Evolutionary conservation across 2,888 invertebrate species (phyloP).

Genomic region (Parasteatoda lunata): DNA sequence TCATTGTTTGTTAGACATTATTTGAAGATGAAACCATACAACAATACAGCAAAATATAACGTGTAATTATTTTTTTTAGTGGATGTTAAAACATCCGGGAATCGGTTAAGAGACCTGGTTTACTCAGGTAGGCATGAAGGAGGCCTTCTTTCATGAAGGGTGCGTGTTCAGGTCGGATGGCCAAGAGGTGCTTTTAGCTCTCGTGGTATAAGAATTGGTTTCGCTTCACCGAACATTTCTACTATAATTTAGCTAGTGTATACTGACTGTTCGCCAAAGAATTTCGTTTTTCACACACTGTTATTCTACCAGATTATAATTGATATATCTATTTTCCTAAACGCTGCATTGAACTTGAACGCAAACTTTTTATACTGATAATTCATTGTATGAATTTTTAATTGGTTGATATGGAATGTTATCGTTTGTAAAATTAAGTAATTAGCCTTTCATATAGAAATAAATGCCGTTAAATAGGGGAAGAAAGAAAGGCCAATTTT

Average conservation of each 20-base stretch:
- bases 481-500: too few species aligned
- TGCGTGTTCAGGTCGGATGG: constrained; percentile 61
- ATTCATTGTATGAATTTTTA: neutral
- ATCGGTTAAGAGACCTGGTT: constrained; percentile 43
- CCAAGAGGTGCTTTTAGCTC: constrained; percentile 37
- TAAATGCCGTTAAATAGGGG: too few species aligned
- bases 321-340: constrained; percentile 14
- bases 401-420: too few species aligned
- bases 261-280: neutral
- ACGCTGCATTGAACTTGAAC: neutral
- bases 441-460: too few species aligned
- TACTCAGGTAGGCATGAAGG: constrained; percentile 52
- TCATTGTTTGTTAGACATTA: too few species aligned
- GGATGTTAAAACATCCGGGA: constrained; percentile 63
- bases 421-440: too few species aligned
- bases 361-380: neutral
- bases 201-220: constrained; percentile 29
- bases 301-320: neutral
- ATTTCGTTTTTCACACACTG: neutral
- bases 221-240: constrained; percentile 31
- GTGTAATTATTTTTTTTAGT: constrained; percentile 28
- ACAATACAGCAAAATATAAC: neutral
- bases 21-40: too few species aligned
- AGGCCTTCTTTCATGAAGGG: constrained; percentile 28
- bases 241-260: neutral